Conservation (phyloP, 2,888 invertebrate species). For the Geotrupes spiniger region DNA sequence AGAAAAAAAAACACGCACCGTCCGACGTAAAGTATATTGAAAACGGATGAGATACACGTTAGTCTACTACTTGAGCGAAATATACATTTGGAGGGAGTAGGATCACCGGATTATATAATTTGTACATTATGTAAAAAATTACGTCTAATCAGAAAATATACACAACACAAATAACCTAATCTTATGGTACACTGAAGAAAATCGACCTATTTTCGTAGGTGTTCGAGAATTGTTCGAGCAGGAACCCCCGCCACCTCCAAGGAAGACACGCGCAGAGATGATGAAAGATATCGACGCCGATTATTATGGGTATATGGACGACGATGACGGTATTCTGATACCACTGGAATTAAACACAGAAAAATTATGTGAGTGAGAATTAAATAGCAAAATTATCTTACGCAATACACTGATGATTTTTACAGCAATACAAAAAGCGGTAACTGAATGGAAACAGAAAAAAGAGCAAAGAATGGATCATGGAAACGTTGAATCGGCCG, state of each 20-base stretch:
- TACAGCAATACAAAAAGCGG: conserved; percentile 57
- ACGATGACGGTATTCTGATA: conserved; percentile 93
- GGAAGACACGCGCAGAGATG: conserved; percentile 91
- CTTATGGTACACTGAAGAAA: too few relatives aligned
- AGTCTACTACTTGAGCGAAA: conserved; percentile 1
- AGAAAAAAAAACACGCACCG: neutral
- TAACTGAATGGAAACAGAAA: conserved; percentile 71
- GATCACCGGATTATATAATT: neutral
- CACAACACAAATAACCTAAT: too few relatives aligned
- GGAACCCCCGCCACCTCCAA: conserved; percentile 84
- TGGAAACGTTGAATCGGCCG: conserved; percentile 39
- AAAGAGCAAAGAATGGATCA: conserved; percentile 58
- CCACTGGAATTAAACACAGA: conserved; percentile 84
- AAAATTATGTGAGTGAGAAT: conserved; percentile 56
- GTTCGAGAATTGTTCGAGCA: conserved; percentile 97
- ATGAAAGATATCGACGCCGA: conserved; percentile 99
- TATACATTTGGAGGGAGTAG: conserved; percentile 2
- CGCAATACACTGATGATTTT: neutral
- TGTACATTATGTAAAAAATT: conserved; percentile 1
- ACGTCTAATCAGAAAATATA: neutral
- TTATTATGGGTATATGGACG: conserved; percentile 98
- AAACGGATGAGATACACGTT: neutral
- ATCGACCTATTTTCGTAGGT: conserved; percentile 58
- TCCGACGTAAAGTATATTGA: too few relatives aligned
- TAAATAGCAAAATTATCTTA: too few relatives aligned